A percentile compares a stretch with the other conserved stretches of the same genome.
Evolutionary conservation across 2,797 vertebrate species (phyloP).

Genomic region (Sebastes diaconus): DNA sequence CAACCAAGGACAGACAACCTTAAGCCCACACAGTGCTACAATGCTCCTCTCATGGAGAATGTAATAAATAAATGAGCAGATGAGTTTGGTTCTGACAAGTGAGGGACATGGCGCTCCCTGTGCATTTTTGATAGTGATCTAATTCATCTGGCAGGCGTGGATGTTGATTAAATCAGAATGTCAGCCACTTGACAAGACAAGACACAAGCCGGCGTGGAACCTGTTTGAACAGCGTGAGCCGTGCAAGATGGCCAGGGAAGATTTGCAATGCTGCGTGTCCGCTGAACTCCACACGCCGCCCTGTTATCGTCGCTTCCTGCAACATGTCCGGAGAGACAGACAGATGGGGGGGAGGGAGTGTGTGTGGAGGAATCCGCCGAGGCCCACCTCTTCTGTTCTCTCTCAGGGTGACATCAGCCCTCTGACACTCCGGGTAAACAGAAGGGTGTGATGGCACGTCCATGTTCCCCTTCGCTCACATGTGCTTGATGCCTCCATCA

Average conservation of each 20-base stretch:
- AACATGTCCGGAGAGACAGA: constrained; percentile 69
- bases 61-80: constrained; percentile 86
- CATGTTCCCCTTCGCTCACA: constrained; percentile 61
- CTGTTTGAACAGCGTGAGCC: constrained; percentile 81
- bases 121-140: constrained; percentile 88
- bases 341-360: not conserved
- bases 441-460: constrained; percentile 52
- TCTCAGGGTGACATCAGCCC: constrained; percentile 69
- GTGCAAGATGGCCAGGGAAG: constrained; percentile 76
- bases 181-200: constrained; percentile 87
- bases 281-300: constrained; percentile 50
- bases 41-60: constrained; percentile 65
- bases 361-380: constrained; percentile 37
- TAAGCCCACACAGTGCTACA: constrained; percentile 56
- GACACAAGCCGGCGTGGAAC: constrained; percentile 80
- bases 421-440: constrained; percentile 68
- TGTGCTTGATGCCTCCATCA: constrained; percentile 64
- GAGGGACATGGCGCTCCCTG: constrained; percentile 81
- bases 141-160: constrained; percentile 86
- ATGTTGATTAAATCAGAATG: constrained; percentile 89
- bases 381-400: constrained; percentile 58
- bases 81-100: constrained; percentile 84
- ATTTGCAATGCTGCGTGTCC: constrained; percentile 69
- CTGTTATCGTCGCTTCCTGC: constrained; percentile 67
- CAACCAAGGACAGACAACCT: constrained; percentile 63